Evolutionary conservation across 1,140 invertebrate species (phyloP).

Genomic region (Listronotus bonariensis): DNA sequence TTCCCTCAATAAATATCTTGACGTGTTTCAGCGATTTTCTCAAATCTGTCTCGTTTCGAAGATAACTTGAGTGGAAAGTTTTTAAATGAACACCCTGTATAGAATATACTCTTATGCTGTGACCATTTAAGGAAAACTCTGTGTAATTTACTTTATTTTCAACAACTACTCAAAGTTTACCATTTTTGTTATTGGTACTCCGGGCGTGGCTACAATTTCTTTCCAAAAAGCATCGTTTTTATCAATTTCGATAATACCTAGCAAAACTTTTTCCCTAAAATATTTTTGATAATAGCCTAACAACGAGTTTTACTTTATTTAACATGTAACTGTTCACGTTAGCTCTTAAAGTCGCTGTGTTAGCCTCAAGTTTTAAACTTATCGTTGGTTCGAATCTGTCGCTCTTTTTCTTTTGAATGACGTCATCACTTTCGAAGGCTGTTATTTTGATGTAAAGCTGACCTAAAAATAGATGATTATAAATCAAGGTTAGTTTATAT

Average conservation of each 20-base stretch:
- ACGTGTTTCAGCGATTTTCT: too few relatives aligned
- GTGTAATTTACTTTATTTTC: too few relatives aligned
- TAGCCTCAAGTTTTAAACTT: conserved; percentile 58
- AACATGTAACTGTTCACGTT: conserved; percentile 62
- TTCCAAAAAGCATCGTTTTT: conserved; percentile 48
- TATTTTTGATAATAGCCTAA: conserved; percentile 50
- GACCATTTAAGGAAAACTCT: too few relatives aligned
- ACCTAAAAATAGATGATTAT: conserved; percentile 54
- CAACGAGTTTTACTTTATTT: conserved; percentile 49
- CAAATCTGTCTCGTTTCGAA: too few relatives aligned
- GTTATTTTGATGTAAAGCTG: conserved; percentile 77
- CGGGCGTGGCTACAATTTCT: conserved; percentile 45
- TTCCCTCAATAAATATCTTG: too few relatives aligned
- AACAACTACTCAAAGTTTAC: conserved; percentile 43
- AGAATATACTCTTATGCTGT: too few relatives aligned
- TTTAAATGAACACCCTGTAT: too few relatives aligned
- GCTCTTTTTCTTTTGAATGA: conserved; percentile 77
- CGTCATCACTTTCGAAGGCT: conserved; percentile 68
- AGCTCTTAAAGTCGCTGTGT: conserved; percentile 53
- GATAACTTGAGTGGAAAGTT: too few relatives aligned
- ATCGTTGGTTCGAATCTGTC: conserved; percentile 72
- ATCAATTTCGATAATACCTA: conserved; percentile 60
- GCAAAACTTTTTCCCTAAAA: conserved; percentile 63
- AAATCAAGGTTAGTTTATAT: too few relatives aligned
- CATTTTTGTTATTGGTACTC: conserved; percentile 43